Evolutionary conservation across 2,113 vertebrate species (phyloP), one percentile per base, ranked within the genome.

Genomic region (Glaucidium brasilianum): DNA sequence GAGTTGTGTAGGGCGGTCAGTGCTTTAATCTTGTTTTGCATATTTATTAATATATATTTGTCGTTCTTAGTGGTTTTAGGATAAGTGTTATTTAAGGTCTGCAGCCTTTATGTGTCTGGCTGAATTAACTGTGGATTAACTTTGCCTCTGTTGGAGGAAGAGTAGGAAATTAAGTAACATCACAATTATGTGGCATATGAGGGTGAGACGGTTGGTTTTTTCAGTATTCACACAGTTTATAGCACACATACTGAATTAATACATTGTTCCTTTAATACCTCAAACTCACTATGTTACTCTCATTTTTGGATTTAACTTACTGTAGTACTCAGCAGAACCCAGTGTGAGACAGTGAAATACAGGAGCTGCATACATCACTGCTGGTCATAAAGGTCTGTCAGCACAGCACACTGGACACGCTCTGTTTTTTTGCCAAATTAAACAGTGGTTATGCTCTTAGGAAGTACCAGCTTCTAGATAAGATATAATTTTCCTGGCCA

Each of bases 371-470:
- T 55, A 15, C 16, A 68, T 35, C 45, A 9, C 72, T 85, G 39
- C 76, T 85, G 62, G 25, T 58, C 37, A 6, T n/a, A n/a, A 11
- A 27, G 68, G 45, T 55, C 85, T 77, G 62, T 69, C 69, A 52
- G 45, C 49, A 37, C 49, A 80, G 37, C 50, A n/a, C 21, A 4
- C 47, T 34, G 62, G 45, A 45, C 29, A 11, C 11, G 35, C 49
- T 88, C 71, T 96, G 92, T 63, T 58, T 78, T 75, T 69, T 53
- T 92, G 91, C 94, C 96, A 95, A 53, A 53, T 91, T 67, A 92
- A 92, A 88, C 85, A 92, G 43, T 67, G 94, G 60, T 64, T 92
- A 63, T 12, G 30, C 76, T 89, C 86, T 94, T 56, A 72, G 76
- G 92, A 95, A 94, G 83, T 52, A 77, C 68, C 92, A 87, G 43